Evolutionary conservation across 2,888 invertebrate species (phyloP).

Genomic region (Sinohyriopsis cumingii): DNA sequence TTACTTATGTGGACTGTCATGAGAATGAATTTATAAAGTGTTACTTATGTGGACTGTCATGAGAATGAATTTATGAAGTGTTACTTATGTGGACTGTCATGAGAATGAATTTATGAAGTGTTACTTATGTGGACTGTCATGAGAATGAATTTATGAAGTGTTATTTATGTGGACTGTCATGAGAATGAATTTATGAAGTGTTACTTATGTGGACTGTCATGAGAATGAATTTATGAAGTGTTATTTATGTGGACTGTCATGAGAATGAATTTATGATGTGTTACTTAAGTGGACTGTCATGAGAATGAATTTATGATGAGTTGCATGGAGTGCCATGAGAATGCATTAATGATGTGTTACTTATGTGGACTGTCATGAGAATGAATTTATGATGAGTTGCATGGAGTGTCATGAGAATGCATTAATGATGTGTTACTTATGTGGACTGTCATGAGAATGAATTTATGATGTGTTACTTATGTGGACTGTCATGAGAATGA

Average conservation of each 20-base stretch:
- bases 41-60: constrained; percentile 32
- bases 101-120: too few species aligned
- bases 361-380: constrained; percentile 27
- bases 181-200: too few species aligned
- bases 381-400: constrained; percentile 12
- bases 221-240: too few species aligned
- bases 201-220: constrained; percentile 31
- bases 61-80: too few species aligned
- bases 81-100: constrained; percentile 32
- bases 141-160: too few species aligned
- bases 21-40: too few species aligned
- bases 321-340: too few species aligned
- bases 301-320: too few species aligned
- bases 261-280: too few species aligned
- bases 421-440: constrained; percentile 32
- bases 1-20: constrained; percentile 32
- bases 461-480: constrained; percentile 33
- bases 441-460: too few species aligned
- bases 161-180: constrained; percentile 32
- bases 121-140: constrained; percentile 32
- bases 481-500: too few species aligned
- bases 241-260: constrained; percentile 21
- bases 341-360: background rate
- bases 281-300: constrained; percentile 21
- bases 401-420: too few species aligned